Percentiles rank a stretch among this genome's conserved stretches.
These are phyloP conservation scores for Vesta saturnalis DNA, from an alignment of 2,888 invertebrate species.

Conservation along the genomic window DNA sequence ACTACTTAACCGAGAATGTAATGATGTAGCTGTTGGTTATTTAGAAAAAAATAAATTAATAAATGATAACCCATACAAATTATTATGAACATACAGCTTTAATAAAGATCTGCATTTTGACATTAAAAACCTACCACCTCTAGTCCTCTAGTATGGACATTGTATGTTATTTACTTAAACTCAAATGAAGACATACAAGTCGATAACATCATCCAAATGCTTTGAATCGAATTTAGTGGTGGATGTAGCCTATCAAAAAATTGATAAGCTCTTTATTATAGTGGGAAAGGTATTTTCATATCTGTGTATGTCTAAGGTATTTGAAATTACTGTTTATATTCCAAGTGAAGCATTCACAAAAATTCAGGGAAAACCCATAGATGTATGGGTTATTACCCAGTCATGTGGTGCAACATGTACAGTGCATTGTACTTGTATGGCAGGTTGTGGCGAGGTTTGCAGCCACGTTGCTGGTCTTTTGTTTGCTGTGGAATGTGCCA, in stretches of 20 bases:
- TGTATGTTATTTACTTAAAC: not conserved
- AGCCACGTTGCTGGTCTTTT: not conserved
- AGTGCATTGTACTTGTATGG: slow-evolving; percentile 1
- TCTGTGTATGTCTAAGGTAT: not conserved
- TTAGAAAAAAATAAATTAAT: not conserved
- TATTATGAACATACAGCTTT: not conserved
- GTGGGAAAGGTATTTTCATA: no score
- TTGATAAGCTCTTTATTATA: not conserved
- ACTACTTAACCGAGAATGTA: not conserved
- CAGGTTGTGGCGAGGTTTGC: not conserved
- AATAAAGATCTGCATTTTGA: not conserved
- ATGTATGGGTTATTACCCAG: not conserved
- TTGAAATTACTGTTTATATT: not conserved
- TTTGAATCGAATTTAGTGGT: no score
- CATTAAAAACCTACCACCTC: not conserved
- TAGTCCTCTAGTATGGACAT: not conserved
- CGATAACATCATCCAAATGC: not conserved
- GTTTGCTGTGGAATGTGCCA: not conserved
- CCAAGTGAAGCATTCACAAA: not conserved
- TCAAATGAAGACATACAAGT: not conserved
- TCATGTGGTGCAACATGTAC: not conserved
- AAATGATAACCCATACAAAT: no score
- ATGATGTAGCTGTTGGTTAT: not conserved
- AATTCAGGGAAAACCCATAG: not conserved
- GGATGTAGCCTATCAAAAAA: no score